Conservation (phyloP, 2,888 invertebrate genomes). For the Fragum whitleyi region DNA sequence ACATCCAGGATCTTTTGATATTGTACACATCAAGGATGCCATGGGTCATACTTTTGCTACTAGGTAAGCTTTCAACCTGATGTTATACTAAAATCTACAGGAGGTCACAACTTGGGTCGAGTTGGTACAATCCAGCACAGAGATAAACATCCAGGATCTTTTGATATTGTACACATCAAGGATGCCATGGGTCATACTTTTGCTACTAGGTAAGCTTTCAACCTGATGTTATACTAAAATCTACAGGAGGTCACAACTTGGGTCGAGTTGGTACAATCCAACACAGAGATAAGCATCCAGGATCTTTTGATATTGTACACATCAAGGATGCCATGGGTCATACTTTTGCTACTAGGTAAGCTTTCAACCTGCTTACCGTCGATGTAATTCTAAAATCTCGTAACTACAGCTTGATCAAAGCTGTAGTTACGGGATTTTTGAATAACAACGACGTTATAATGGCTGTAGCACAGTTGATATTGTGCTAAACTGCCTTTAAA, state of each 20-base stretch:
- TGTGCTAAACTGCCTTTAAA: too few relatives aligned
- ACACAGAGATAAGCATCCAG: conserved; percentile 98
- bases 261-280: conserved; percentile 99
- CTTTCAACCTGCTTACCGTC: too few relatives aligned
- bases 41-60: conserved; percentile 99
- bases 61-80: conserved; percentile 87
- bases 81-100: conserved; percentile 88
- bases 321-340: conserved; percentile 98
- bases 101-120: conserved; percentile 99
- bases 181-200: conserved; percentile 98
- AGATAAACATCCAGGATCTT: conserved; percentile 99
- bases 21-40: conserved; percentile 98
- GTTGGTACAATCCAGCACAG: conserved; percentile 98
- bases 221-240: background rate
- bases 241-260: conserved; percentile 99
- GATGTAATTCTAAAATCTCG: background rate
- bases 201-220: conserved; percentile 92
- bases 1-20: conserved; percentile 99
- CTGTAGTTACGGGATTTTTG: too few relatives aligned
- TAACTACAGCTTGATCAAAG: too few relatives aligned
- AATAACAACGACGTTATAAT: too few relatives aligned
- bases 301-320: conserved; percentile 99
- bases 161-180: conserved; percentile 99
- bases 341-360: conserved; percentile 97
- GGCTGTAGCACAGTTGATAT: too few relatives aligned